These are phyloP conservation scores for Syrrhaptes paradoxus DNA, from an alignment of 2,113 vertebrate species.

Conservation along the genomic window DNA sequence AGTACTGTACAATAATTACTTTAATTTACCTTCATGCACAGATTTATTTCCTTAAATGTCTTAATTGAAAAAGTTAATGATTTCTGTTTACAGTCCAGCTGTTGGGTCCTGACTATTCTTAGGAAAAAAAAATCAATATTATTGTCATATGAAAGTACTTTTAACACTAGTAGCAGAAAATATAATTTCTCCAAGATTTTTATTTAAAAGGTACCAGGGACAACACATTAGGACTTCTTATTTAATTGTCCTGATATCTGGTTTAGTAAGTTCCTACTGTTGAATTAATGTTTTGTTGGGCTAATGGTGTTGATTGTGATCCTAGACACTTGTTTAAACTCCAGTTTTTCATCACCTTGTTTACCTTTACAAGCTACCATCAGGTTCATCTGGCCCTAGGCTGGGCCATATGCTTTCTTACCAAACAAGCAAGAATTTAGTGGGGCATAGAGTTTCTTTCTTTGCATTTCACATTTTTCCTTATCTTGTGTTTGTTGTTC, in stretches of 20 bases:
- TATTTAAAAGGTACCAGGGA: neutral
- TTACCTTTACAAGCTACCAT: neutral
- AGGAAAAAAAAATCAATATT: neutral
- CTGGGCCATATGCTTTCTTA: neutral
- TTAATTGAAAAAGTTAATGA: neutral
- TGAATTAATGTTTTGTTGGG: neutral
- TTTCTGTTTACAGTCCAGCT: neutral
- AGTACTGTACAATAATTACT: neutral
- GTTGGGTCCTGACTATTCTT: neutral
- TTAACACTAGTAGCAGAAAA: neutral
- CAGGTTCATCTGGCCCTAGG: neutral
- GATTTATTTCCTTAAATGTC: neutral
- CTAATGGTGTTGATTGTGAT: neutral
- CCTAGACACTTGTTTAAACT: neutral
- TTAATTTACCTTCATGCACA: neutral
- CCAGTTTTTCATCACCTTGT: neutral
- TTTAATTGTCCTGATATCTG: neutral
- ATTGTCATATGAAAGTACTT: neutral
- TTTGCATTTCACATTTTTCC: neutral
- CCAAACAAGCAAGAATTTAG: neutral
- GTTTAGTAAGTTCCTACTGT: neutral
- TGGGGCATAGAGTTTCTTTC: neutral
- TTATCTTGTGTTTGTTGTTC: neutral
- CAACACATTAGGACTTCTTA: neutral
- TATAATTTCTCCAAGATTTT: neutral